Evolutionary conservation across 2,797 vertebrate species (phyloP).

Genomic region (Prionace glauca): DNA sequence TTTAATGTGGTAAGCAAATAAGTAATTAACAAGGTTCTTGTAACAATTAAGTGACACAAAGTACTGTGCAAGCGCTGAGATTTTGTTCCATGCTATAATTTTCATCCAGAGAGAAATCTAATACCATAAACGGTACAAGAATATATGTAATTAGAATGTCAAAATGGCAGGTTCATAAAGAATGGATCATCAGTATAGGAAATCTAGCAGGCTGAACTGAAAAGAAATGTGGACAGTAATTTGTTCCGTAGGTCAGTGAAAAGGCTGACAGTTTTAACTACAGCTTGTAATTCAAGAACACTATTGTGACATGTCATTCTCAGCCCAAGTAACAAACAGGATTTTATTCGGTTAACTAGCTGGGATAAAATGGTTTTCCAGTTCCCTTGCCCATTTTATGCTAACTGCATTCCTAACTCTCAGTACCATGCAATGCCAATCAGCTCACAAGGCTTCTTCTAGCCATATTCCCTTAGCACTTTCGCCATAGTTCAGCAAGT

Average conservation of each 20-base stretch:
- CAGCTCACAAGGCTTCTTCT: neutral
- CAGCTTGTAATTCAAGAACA: neutral
- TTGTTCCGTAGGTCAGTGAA: neutral
- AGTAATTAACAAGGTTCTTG: slow-evolving; percentile 27
- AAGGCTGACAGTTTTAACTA: neutral
- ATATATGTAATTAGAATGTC: neutral
- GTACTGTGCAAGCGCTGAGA: slow-evolving; percentile 17
- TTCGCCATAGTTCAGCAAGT: neutral
- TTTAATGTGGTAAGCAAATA: slow-evolving; percentile 11
- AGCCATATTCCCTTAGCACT: neutral
- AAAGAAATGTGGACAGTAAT: neutral
- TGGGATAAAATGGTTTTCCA: slow-evolving; percentile 10
- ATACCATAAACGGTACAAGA: neutral
- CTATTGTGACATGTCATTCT: neutral
- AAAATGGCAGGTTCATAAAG: neutral
- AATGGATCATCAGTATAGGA: neutral
- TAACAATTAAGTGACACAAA: neutral
- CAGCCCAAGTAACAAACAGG: neutral
- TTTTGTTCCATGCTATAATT: slow-evolving; percentile 5
- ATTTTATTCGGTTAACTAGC: neutral
- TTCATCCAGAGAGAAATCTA: slow-evolving; percentile 8
- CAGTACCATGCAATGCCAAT: neutral
- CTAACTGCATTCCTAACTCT: neutral
- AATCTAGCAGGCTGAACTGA: neutral
- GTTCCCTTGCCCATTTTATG: neutral